These are phyloP conservation scores for Potamarius usumacintae DNA, from an alignment of 2,113 vertebrate species.

Conservation along the genomic window DNA sequence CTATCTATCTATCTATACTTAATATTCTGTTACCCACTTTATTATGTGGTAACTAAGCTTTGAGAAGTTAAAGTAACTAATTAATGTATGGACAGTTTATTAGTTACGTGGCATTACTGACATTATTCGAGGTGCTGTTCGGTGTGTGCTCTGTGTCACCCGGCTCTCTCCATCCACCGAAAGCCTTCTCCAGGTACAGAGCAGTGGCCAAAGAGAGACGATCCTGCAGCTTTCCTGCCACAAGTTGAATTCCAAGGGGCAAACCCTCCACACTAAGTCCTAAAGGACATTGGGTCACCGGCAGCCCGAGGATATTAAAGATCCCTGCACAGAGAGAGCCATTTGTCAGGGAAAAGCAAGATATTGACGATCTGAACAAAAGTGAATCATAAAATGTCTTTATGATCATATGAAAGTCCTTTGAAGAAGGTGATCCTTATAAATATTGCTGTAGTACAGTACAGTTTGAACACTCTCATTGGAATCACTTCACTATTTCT, in stretches of 20 bases:
- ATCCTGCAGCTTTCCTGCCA: conserved; percentile 82
- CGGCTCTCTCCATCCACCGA: conserved; percentile 86
- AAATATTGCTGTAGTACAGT: background rate
- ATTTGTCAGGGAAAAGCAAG: background rate
- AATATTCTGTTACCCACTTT: background rate
- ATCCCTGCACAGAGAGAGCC: conserved; percentile 68
- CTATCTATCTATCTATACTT: background rate
- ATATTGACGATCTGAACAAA: background rate
- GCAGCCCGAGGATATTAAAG: conserved; percentile 84
- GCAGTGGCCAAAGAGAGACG: conserved; percentile 80
- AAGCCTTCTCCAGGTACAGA: conserved; percentile 79
- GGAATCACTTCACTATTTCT: background rate
- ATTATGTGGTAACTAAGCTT: background rate
- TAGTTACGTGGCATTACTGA: conserved; percentile 27
- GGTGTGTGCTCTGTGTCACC: conserved; percentile 50
- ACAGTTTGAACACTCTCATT: background rate
- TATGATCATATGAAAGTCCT: background rate
- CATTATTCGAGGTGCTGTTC: background rate
- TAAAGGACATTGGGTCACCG: conserved; percentile 87
- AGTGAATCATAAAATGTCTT: background rate
- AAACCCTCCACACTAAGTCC: conserved; percentile 82
- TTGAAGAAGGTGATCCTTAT: too few species aligned
- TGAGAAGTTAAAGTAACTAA: background rate
- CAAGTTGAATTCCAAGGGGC: conserved; percentile 85
- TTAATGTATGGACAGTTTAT: background rate